These are phyloP conservation scores for Cyanocitta stelleri DNA, from an alignment of 2,113 vertebrate species.

Conservation along the genomic window DNA sequence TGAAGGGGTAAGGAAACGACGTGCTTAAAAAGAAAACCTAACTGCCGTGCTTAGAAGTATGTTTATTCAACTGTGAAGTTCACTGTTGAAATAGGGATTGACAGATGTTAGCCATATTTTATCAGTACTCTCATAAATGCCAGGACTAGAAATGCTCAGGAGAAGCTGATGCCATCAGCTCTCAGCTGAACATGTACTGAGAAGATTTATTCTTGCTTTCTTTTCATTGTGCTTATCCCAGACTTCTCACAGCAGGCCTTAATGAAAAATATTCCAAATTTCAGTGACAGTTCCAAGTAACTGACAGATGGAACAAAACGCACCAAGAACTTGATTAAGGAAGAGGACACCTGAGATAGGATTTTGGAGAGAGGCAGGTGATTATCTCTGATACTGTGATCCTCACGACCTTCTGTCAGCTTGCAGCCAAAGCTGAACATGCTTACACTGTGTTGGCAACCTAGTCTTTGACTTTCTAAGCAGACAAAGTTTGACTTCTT, in stretches of 20 bases:
- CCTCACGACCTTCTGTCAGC: background rate
- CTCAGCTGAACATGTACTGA: background rate
- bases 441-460: background rate
- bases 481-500: background rate
- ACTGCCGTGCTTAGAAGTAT: conserved; percentile 7
- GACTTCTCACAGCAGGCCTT: background rate
- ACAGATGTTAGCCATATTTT: background rate
- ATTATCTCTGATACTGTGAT: background rate
- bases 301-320: background rate
- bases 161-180: background rate
- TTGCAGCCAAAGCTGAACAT: background rate
- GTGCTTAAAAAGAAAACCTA: conserved; percentile 58
- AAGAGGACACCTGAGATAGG: background rate
- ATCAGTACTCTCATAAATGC: background rate
- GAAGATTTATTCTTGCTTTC: background rate
- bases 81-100: background rate
- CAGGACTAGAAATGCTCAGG: background rate
- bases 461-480: background rate
- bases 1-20: conserved; percentile 45
- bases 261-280: conserved; percentile 11
- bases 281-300: background rate
- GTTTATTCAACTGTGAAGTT: conserved; percentile 57
- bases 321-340: background rate
- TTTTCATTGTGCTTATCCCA: background rate
- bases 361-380: background rate